Conservation (phyloP, 2,888 invertebrate genomes). For the Lasiommata megera region DNA sequence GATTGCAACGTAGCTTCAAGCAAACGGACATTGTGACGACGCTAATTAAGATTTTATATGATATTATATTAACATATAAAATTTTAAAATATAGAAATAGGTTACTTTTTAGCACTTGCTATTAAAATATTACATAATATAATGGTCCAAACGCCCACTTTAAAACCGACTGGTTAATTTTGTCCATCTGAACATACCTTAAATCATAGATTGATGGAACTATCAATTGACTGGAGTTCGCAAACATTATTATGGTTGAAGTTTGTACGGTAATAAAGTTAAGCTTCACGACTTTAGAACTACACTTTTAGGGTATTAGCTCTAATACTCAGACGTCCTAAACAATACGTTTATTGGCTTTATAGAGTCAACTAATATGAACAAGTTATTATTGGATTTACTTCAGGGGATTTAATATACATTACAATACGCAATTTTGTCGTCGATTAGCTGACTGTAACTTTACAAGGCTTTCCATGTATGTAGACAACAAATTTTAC, state of each 20-base stretch:
- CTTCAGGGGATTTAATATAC: not conserved
- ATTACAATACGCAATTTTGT: not conserved
- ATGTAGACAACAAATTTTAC: too few species aligned
- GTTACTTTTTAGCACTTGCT: too few species aligned
- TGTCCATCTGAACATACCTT: not conserved
- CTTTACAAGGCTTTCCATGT: too few species aligned
- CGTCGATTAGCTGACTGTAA: not conserved
- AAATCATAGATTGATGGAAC: slow-evolving; percentile 36
- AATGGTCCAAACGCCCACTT: not conserved
- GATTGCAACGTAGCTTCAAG: too few species aligned
- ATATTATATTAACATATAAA: too few species aligned
- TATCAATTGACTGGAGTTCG: slow-evolving; percentile 28
- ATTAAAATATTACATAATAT: too few species aligned
- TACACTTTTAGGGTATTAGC: slow-evolving; percentile 6
- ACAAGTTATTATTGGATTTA: not conserved
- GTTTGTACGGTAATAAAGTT: slow-evolving; percentile 22
- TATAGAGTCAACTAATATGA: not conserved
- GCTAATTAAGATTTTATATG: too few species aligned
- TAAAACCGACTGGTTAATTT: not conserved
- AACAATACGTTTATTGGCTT: slow-evolving; percentile 2
- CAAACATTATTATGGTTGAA: slow-evolving; percentile 24
- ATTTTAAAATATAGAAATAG: too few species aligned
- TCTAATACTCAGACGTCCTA: not conserved
- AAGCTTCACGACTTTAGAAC: slow-evolving; percentile 14
- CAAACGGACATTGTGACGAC: too few species aligned